Evolutionary conservation across 2,797 vertebrate species (phyloP), one percentile per base, ranked within the genome.

Genomic region (Catostomus latipinnis): DNA sequence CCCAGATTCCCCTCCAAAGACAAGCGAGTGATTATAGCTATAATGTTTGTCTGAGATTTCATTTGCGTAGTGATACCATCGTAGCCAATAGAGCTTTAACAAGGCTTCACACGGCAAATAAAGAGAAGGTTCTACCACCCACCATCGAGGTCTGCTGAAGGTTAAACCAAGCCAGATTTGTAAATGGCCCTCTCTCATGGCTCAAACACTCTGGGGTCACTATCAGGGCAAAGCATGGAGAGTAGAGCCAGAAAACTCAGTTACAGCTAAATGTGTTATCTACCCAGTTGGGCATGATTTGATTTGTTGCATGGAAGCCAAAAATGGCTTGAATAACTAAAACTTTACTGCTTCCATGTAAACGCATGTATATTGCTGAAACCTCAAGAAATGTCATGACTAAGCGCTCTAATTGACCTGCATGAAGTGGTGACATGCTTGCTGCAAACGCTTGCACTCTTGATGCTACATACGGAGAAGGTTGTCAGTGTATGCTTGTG

Each of bases 161-260:
- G 87, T 89, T 91, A 88, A 14, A 89, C 89, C 87, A 85, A 81
- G 82, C 84, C 89, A 91, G 90, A 89, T 87, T 89, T 81, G 57
- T 66, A 78, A 65, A 83, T 77, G 86, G 80, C 85, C 84, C 74
- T 79, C 85, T 82, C 77, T 82, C 87, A 87, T 81, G 85, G 85
- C 87, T 80, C 82, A 89, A 34, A 88, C 88, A 89, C 88, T 88
- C 82, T 78, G 73, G 88, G 91, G 89, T 93, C 91, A 86, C 52
- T 73, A 81, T 86, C 85, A 87, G 87, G 92, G 89, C 87, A 90
- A 93, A 90, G 90, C 84, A 0, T 88, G 85, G 82, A 85, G 84
- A 91, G 86, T 80, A 88, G 86, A 88, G 90, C 85, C 88, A 91
- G 88, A 71, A 91, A 91, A 90, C 76, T 76, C 10, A 12, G 61